Evolutionary conservation across 2,797 vertebrate species (phyloP).

Genomic region (Chrysocyon brachyurus): DNA sequence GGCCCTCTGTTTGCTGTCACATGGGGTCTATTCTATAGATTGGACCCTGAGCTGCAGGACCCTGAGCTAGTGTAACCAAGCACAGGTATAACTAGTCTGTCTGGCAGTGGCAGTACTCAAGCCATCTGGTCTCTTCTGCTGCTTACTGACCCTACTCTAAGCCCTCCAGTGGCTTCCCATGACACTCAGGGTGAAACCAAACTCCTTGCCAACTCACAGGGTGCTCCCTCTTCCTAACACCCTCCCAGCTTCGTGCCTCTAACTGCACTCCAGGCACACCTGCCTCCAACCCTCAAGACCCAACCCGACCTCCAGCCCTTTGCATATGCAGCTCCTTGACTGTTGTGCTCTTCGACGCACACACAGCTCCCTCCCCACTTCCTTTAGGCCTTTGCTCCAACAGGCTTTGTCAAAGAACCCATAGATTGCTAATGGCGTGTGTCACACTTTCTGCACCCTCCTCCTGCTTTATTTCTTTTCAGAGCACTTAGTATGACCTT

Average conservation of each 20-base stretch:
- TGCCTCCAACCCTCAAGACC: neutral
- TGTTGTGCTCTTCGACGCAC: neutral
- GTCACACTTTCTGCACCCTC: rapidly evolving
- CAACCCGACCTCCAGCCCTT: neutral
- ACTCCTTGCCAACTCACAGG: neutral
- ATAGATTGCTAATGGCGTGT: neutral
- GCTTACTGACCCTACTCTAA: neutral
- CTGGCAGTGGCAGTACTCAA: rapidly evolving
- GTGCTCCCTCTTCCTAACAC: rapidly evolving
- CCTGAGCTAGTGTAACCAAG: too few relatives aligned
- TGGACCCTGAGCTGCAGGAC: too few relatives aligned
- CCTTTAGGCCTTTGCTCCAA: neutral
- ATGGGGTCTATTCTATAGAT: neutral
- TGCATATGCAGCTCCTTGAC: neutral
- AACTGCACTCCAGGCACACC: neutral
- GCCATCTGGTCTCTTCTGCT: neutral
- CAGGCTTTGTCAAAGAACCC: rapidly evolving
- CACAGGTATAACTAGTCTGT: too few relatives aligned
- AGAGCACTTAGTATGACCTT: neutral
- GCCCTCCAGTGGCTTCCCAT: neutral
- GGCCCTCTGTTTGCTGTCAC: neutral
- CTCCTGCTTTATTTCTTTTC: neutral
- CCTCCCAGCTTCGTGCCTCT: neutral
- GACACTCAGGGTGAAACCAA: neutral
- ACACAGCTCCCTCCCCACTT: too few relatives aligned